These are phyloP conservation scores for Pilophorus perplexus DNA, from an alignment of 2,888 invertebrate species.

Conservation along the genomic window DNA sequence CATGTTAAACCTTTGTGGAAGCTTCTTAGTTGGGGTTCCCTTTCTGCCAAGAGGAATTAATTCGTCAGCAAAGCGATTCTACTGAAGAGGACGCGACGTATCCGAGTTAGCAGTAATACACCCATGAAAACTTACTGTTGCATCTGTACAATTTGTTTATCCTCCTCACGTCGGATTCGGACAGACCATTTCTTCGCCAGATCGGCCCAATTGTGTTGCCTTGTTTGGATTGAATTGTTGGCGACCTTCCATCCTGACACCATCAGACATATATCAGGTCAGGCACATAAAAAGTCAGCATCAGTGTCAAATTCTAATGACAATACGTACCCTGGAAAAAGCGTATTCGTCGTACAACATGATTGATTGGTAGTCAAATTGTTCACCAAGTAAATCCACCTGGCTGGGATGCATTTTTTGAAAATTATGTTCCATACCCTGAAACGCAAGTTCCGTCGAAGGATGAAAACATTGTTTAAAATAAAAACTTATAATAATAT, in stretches of 20 bases:
- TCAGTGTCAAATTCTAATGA: neutral
- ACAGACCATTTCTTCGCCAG: conserved; percentile 50
- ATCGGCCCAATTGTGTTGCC: conserved; percentile 50
- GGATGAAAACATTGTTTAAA: neutral
- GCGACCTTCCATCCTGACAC: conserved; percentile 49
- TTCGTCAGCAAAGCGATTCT: no score
- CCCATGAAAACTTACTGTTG: conserved; percentile 19
- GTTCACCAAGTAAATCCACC: conserved; percentile 49
- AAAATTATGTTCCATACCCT: conserved; percentile 49
- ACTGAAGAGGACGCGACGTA: no score
- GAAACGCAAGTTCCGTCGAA: conserved; percentile 8
- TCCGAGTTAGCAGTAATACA: no score
- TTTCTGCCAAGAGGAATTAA: conserved; percentile 47
- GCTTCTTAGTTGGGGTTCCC: conserved; percentile 45
- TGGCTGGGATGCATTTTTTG: conserved; percentile 46
- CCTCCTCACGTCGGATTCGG: conserved; percentile 49
- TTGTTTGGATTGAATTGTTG: conserved; percentile 49
- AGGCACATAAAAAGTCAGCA: neutral
- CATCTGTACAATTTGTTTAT: conserved; percentile 50
- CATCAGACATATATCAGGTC: neutral
- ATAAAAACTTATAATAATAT: neutral
- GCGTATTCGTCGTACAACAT: conserved; percentile 56
- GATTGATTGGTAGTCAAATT: conserved; percentile 54
- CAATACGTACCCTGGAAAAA: conserved; percentile 52
- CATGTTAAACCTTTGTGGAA: conserved; percentile 49